Percentiles rank a stretch among this genome's conserved stretches.
These are phyloP conservation scores for Oreocharis arfaki DNA, from an alignment of 2,113 vertebrate genomes.

Conservation along the genomic window DNA sequence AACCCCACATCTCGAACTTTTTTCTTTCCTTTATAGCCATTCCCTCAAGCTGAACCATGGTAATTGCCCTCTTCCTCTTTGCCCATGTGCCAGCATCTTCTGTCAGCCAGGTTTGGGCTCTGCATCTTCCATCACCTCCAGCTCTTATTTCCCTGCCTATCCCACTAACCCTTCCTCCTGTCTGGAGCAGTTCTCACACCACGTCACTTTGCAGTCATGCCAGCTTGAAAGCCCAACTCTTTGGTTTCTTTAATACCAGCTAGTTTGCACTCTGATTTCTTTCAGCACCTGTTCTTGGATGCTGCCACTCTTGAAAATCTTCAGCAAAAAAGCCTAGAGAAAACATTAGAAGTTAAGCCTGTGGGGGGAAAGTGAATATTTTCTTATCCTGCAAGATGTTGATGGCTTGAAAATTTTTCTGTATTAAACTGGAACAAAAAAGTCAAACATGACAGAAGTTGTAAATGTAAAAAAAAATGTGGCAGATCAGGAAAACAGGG, in stretches of 20 bases:
- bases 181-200: background rate
- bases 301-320: background rate
- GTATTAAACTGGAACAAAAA: background rate
- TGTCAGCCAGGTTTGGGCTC: background rate
- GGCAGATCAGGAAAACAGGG: background rate
- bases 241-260: background rate
- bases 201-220: background rate
- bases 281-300: background rate
- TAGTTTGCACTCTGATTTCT: background rate
- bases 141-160: background rate
- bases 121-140: background rate
- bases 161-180: background rate
- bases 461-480: background rate
- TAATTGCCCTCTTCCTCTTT: background rate
- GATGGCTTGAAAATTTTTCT: background rate
- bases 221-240: background rate
- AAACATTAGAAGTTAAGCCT: background rate
- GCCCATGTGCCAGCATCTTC: background rate
- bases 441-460: background rate
- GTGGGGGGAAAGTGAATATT: background rate
- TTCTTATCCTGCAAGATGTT: background rate
- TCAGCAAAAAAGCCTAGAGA: background rate
- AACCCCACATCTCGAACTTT: background rate
- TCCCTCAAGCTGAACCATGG: background rate
- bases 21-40: background rate